phyloP scores from a whole-genome alignment of 1,140 invertebrate genomes.

The Leptestheria dahalacensis region DNA sequence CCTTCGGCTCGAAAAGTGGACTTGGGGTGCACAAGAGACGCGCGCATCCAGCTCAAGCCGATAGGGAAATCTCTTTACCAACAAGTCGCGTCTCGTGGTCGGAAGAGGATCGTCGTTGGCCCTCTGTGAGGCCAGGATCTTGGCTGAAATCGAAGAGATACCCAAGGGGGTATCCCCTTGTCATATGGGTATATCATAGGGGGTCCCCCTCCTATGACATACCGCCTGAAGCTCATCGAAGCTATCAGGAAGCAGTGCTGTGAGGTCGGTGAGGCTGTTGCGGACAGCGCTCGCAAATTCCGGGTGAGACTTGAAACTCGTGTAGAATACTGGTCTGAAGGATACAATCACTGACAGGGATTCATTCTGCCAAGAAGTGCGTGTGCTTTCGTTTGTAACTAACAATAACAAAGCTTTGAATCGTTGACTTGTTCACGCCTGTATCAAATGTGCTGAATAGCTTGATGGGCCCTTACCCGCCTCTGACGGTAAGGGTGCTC shows the following conservation, averaged over 20 bases:
- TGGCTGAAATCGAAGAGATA: neutral
- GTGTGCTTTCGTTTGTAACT: neutral
- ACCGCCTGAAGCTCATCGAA: neutral
- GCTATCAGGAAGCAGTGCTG: too few relatives aligned
- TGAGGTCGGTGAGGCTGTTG: neutral
- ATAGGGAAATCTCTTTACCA: neutral
- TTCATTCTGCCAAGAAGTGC: neutral
- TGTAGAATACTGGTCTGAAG: neutral
- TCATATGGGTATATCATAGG: neutral
- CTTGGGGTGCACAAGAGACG: neutral
- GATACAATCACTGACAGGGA: neutral
- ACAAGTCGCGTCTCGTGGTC: neutral
- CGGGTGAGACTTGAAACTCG: neutral
- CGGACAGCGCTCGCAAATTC: neutral
- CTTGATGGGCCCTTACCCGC: neutral
- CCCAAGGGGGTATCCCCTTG: neutral
- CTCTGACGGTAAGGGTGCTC: neutral
- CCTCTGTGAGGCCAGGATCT: neutral
- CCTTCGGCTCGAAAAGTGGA: neutral
- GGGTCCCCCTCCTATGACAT: neutral
- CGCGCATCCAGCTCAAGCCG: neutral
- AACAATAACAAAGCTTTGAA: slow-evolving; percentile 11
- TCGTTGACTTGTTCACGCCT: too few relatives aligned
- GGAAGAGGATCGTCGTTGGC: neutral
- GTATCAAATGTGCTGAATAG: too few relatives aligned